Evolutionary conservation across 2,888 invertebrate species (phyloP), one percentile per base, ranked within the genome.

Genomic region (Acanthopleura granulata): DNA sequence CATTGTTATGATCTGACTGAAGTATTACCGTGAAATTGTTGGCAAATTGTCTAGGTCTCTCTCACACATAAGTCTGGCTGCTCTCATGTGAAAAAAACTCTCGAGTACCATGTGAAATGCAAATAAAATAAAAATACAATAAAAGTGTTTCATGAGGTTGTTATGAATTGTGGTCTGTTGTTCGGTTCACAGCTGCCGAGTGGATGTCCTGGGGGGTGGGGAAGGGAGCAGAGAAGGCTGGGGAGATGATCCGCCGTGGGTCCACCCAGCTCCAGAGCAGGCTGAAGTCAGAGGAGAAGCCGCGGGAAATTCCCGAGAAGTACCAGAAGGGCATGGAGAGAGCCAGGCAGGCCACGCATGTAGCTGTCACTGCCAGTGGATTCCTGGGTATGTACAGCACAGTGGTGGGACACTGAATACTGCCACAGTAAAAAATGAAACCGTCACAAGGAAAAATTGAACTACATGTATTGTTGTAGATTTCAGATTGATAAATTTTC

Each of bases 281-380:
- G 81, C 91, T 94, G 79, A 86, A 89, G 9, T 90, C 90, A 9
- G 89, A 87, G 15, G 84, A 83, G 15, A 81, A 92, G 3, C 92
- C 93, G 0, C 90, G 91, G 71, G 90, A 91, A 0, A 88, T 93
- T 22, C 92, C 92, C 74, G 93, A 93, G 0, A 91, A 92, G n/a
- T 91, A 94, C 6, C 91, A 91, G 78, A 92, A 91, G 82, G 92
- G 93, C 6, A 90, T 93, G 50, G 92, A 93, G 83, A 93, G 94
- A 77, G 94, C 94, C 0, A 93, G 94, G 86, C 92, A 91, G 80
- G 94, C 94, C 15, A 93, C 94, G 0, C 92, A 93, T 76, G 93
- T 92, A 57, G 94, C 94, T 14, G 94, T 93, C 11, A 92, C 93
- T 84, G 93, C 94, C 74, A 94, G 94, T 15, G 93, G 94, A 73